Percentiles rank a stretch among this genome's conserved stretches.
These are phyloP conservation scores for Mola mola DNA, from an alignment of 2,113 vertebrate genomes.

Conservation along the genomic window DNA sequence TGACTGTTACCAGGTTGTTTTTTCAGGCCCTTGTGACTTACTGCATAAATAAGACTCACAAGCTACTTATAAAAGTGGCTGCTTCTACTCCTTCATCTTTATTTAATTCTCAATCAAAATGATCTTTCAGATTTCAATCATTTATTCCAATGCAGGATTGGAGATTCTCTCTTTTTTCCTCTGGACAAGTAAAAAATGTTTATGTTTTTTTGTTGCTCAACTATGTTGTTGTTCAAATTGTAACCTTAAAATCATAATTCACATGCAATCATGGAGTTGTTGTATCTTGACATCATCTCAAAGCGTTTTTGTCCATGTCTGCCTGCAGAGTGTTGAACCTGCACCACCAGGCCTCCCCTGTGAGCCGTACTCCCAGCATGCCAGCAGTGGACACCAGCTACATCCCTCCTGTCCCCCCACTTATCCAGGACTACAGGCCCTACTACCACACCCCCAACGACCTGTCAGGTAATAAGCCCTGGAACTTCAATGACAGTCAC, in stretches of 20 bases:
- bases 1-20: no score
- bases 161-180: no score
- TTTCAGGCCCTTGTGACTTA: neutral
- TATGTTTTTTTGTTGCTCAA: no score
- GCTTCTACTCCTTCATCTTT: no score
- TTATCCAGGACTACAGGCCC: slow-evolving; percentile 97
- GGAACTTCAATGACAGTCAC: no score
- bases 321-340: slow-evolving; percentile 87
- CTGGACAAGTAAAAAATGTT: no score
- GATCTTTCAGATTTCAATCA: neutral
- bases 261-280: no score
- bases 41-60: slow-evolving; percentile 16
- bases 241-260: no score
- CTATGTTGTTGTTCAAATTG: no score
- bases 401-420: slow-evolving; percentile 90
- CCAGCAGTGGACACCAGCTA: slow-evolving; percentile 93
- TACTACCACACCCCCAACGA: slow-evolving; percentile 95
- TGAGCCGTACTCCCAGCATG: slow-evolving; percentile 94
- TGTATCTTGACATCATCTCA: slow-evolving; percentile 14
- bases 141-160: no score
- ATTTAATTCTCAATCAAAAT: no score
- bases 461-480: slow-evolving; percentile 88
- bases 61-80: neutral
- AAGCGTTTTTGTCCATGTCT: neutral
- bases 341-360: slow-evolving; percentile 93